phyloP scores from a whole-genome alignment of 2,797 vertebrate genomes.

The Bovichtus diacanthus region DNA sequence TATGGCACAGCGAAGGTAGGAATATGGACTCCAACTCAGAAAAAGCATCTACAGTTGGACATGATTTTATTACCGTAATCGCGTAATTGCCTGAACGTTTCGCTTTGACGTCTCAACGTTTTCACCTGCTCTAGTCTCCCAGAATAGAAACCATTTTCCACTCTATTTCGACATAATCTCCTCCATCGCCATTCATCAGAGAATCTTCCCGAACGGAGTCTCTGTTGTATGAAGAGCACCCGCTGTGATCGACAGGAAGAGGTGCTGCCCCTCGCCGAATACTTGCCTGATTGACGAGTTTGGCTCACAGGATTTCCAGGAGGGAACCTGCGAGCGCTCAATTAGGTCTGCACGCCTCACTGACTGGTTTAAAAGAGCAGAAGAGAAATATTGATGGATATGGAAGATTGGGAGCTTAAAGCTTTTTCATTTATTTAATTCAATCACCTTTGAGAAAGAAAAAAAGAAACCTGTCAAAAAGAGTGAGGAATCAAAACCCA shows the following conservation, averaged over 20 bases:
- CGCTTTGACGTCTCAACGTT: background rate
- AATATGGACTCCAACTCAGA: no score
- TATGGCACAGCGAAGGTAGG: background rate
- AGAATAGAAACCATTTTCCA: background rate
- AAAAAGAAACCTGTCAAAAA: background rate
- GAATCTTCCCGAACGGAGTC: background rate
- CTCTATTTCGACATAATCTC: background rate
- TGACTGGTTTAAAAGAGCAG: conserved; percentile 30
- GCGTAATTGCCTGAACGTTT: no score
- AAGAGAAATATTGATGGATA: conserved; percentile 8
- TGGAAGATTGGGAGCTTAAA: background rate
- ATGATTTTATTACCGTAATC: no score
- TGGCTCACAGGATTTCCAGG: conserved; percentile 32
- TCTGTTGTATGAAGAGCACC: background rate
- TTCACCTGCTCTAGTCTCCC: background rate
- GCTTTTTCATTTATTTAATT: conserved; percentile 17
- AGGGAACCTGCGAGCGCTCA: conserved; percentile 29
- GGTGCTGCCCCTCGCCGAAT: conserved; percentile 37
- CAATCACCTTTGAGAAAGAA: background rate
- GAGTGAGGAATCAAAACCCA: background rate
- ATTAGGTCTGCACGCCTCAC: conserved; percentile 29
- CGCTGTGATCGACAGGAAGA: conserved; percentile 35
- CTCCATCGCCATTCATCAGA: background rate
- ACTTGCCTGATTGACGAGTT: conserved; percentile 39
- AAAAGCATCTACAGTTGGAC: background rate